Evolutionary conservation across 2,113 vertebrate species (phyloP).

Genomic region (Chrysemys picta): DNA sequence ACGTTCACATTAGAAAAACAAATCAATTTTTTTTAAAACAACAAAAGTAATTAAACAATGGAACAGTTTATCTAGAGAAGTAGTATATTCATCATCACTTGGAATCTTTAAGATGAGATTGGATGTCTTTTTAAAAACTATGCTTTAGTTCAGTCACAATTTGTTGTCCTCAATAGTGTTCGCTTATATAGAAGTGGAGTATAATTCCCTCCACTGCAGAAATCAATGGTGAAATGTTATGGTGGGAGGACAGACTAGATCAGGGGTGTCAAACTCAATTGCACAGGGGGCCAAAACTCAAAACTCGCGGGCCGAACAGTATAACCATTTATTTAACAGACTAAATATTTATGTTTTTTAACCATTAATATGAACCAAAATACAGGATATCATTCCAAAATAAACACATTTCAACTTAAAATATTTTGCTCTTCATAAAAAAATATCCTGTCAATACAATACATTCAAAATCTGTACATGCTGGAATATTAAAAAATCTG

Average conservation of each 20-base stretch:
- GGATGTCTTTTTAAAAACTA: neutral
- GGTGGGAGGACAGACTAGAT: neutral
- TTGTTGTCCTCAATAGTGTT: neutral
- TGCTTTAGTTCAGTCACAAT: neutral
- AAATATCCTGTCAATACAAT: too few species aligned
- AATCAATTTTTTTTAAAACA: neutral
- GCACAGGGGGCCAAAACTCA: too few species aligned
- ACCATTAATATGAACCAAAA: too few species aligned
- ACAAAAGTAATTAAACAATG: neutral
- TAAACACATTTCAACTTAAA: too few species aligned
- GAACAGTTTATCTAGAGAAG: neutral
- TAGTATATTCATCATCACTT: neutral
- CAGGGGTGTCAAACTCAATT: too few species aligned
- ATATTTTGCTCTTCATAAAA: too few species aligned
- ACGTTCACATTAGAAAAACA: neutral
- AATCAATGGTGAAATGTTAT: neutral
- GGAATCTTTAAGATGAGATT: neutral
- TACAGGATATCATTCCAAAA: too few species aligned
- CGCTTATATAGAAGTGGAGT: neutral
- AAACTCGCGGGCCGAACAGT: too few species aligned
- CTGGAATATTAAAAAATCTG: too few species aligned
- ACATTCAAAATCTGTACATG: too few species aligned
- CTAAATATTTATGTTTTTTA: too few species aligned
- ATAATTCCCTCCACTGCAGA: neutral
- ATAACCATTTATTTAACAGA: too few species aligned